A percentile compares a stretch with the other conserved stretches of the same genome.
Conservation (phyloP, 1,140 invertebrate genomes). For the Coenobita brevimanus region DNA sequence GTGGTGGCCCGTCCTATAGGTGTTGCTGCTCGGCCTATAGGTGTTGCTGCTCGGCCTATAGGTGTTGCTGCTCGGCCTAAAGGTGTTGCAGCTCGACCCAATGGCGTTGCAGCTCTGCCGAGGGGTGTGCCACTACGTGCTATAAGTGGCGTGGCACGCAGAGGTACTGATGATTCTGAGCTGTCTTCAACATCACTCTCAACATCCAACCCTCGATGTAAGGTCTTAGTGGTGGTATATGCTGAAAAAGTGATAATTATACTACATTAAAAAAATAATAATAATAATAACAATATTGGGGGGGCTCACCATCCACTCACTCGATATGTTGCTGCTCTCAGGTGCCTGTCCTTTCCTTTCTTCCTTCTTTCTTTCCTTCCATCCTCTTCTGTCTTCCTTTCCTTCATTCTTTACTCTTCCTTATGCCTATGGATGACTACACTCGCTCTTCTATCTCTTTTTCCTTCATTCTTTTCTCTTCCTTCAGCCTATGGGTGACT, state of each 20-base stretch:
- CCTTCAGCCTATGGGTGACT: too few species aligned
- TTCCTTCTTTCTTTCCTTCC: too few species aligned
- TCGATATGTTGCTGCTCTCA: too few species aligned
- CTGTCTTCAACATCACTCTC: conserved; percentile 52
- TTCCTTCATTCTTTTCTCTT: too few species aligned
- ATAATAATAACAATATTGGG: too few species aligned
- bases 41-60: conserved; percentile 35
- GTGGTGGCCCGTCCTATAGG: background rate
- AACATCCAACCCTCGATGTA: conserved; percentile 42
- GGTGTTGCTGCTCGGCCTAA: conserved; percentile 31
- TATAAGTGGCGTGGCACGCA: conserved; percentile 43
- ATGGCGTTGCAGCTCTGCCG: background rate
- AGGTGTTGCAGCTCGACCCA: background rate
- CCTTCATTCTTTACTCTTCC: too few species aligned
- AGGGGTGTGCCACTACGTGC: conserved; percentile 41
- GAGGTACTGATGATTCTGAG: conserved; percentile 38
- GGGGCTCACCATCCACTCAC: too few species aligned
- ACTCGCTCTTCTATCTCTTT: too few species aligned
- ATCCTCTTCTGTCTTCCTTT: too few species aligned
- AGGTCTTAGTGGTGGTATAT: conserved; percentile 47
- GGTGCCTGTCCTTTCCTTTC: too few species aligned
- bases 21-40: conserved; percentile 6
- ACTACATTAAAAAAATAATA: background rate
- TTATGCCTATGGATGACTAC: too few species aligned
- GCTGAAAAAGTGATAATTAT: conserved; percentile 2